phyloP scores from a whole-genome alignment of 2,888 invertebrate species.

The Syritta pipiens region DNA sequence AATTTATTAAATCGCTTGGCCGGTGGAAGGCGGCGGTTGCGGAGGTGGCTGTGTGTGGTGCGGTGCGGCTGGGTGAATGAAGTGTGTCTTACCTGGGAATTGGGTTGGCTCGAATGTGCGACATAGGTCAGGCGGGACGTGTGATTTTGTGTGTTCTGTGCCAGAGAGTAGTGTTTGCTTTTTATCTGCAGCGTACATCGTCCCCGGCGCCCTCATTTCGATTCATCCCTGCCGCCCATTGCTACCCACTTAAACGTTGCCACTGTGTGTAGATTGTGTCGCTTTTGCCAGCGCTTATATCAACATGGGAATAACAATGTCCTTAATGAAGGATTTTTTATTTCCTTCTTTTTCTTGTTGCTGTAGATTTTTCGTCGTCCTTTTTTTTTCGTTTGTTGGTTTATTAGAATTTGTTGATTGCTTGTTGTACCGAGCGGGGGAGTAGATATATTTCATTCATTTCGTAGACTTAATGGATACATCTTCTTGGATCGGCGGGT shows the following conservation, averaged over 20 bases:
- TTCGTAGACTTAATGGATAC: constrained; percentile 45
- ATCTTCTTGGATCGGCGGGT: constrained; percentile 4
- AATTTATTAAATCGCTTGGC: constrained; percentile 62
- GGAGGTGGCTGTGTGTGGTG: too few relatives aligned
- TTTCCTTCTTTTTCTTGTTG: constrained; percentile 9
- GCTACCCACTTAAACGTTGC: constrained; percentile 52
- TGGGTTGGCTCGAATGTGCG: constrained; percentile 34
- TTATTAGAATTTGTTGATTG: constrained; percentile 66
- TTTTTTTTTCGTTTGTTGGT: constrained; percentile 44
- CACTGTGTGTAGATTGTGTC: constrained; percentile 50
- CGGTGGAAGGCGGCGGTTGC: too few relatives aligned
- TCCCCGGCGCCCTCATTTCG: background rate
- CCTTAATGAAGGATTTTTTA: constrained; percentile 64
- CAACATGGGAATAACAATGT: constrained; percentile 67
- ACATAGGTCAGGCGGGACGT: constrained; percentile 44
- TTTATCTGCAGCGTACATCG: constrained; percentile 34
- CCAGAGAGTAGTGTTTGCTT: background rate
- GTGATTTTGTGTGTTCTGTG: constrained; percentile 9
- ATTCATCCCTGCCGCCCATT: constrained; percentile 29
- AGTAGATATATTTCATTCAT: constrained; percentile 18
- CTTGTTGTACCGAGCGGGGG: constrained; percentile 19
- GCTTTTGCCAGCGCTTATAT: constrained; percentile 60
- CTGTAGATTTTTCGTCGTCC: constrained; percentile 19
- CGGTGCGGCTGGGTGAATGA: background rate
- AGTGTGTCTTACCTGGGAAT: constrained; percentile 21